These are phyloP conservation scores for Euleptes europaea DNA, from an alignment of 2,113 vertebrate genomes.

Conservation along the genomic window DNA sequence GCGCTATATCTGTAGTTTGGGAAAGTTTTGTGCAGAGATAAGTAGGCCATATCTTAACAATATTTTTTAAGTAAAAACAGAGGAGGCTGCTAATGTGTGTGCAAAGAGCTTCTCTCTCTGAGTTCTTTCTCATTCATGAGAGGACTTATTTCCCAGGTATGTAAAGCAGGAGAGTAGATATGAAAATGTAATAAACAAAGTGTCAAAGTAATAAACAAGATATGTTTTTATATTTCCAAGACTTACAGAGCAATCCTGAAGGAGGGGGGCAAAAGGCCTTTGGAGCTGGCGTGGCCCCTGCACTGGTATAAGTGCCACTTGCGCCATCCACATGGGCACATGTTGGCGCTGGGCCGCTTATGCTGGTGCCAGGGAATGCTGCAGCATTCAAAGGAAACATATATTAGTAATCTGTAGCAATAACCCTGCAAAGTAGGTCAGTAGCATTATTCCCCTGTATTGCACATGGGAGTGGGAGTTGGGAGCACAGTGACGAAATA, in stretches of 20 bases:
- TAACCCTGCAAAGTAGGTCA: no score
- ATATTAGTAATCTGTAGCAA: no score
- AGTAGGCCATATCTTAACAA: not conserved
- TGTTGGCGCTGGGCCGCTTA: no score
- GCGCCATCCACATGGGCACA: no score
- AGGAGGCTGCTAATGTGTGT: not conserved
- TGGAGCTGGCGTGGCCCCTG: no score
- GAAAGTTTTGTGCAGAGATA: not conserved
- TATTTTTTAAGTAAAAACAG: not conserved
- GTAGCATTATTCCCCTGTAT: no score
- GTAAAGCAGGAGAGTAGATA: not conserved
- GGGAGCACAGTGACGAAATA: not conserved
- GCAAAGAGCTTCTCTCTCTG: not conserved
- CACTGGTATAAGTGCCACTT: no score
- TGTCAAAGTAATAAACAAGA: not conserved
- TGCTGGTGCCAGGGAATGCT: no score
- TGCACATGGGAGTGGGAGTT: no score
- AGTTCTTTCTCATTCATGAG: not conserved
- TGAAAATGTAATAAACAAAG: not conserved
- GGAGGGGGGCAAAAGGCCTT: no score
- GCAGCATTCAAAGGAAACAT: no score
- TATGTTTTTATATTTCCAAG: not conserved
- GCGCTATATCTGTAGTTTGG: not conserved
- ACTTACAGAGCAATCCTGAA: no score
- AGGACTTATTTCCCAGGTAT: not conserved